Evolutionary conservation across 2,113 vertebrate genomes (phyloP).

Genomic region (Oophaga pumilio): DNA sequence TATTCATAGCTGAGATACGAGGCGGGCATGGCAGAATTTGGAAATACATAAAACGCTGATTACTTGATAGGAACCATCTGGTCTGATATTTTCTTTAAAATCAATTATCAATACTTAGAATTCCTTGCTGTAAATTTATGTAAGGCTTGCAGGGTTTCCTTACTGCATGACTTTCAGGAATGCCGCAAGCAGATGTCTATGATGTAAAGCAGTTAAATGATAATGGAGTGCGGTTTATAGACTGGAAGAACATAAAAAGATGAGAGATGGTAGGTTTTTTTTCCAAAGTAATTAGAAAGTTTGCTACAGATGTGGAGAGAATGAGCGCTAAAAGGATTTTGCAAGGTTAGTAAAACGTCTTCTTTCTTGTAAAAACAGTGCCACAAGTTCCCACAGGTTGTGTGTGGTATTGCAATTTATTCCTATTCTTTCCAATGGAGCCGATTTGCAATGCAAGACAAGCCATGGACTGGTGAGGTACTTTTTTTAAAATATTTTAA

Average conservation of each 20-base stretch:
- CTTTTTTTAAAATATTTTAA: no score
- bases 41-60: neutral
- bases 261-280: no score
- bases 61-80: conserved; percentile 23
- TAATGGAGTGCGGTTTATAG: neutral
- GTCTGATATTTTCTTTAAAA: neutral
- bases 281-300: neutral
- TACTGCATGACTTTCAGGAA: neutral
- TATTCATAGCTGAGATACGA: no score
- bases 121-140: neutral
- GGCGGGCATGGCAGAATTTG: neutral
- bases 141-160: neutral
- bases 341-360: no score
- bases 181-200: conserved; percentile 11
- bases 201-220: neutral
- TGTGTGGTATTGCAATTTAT: no score
- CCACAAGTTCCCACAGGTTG: no score
- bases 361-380: no score
- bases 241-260: neutral
- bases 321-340: no score
- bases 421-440: no score
- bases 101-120: conserved; percentile 17
- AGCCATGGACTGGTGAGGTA: no score
- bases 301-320: neutral
- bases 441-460: no score